These are phyloP conservation scores for Oscheius sp. DNA, from an alignment of 2,888 invertebrate species.

Conservation along the genomic window DNA sequence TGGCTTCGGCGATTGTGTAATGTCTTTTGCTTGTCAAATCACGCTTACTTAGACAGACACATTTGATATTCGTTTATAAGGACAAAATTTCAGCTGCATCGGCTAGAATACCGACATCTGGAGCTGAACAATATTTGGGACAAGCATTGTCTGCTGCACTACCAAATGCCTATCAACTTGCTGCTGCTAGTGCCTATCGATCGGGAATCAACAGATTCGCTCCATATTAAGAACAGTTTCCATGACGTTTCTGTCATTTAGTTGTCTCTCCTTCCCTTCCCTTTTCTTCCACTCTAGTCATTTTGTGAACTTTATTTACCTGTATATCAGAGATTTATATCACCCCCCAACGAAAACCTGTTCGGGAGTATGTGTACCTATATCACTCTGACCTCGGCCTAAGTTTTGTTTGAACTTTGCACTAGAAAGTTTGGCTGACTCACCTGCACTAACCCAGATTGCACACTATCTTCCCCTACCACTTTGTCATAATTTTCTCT, in stretches of 20 bases:
- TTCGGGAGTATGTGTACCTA: constrained; percentile 30
- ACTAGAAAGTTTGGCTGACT: constrained; percentile 1
- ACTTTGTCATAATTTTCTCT: constrained; percentile 22
- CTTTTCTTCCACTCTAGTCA: no score
- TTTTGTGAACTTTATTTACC: not conserved
- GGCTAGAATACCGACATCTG: constrained; percentile 40
- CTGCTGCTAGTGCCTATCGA: constrained; percentile 38
- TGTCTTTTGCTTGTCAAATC: not conserved
- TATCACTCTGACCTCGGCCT: constrained; percentile 22
- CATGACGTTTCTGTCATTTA: not conserved
- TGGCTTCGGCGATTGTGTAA: not conserved
- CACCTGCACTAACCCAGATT: constrained; percentile 1
- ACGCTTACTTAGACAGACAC: no score
- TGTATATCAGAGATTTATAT: constrained; percentile 32
- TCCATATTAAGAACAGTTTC: constrained; percentile 44
- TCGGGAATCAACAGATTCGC: constrained; percentile 54
- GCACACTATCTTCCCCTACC: not conserved
- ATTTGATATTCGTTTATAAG: no score
- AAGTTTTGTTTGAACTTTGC: constrained; percentile 19
- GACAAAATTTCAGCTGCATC: constrained; percentile 47
- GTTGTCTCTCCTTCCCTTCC: not conserved
- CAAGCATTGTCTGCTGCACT: constrained; percentile 48
- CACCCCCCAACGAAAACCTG: constrained; percentile 28
- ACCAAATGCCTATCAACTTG: constrained; percentile 41
- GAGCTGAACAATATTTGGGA: constrained; percentile 48